Evolutionary conservation across 2,113 vertebrate species (phyloP), one percentile per base, ranked within the genome.

Genomic region (Pampusana beccarii): DNA sequence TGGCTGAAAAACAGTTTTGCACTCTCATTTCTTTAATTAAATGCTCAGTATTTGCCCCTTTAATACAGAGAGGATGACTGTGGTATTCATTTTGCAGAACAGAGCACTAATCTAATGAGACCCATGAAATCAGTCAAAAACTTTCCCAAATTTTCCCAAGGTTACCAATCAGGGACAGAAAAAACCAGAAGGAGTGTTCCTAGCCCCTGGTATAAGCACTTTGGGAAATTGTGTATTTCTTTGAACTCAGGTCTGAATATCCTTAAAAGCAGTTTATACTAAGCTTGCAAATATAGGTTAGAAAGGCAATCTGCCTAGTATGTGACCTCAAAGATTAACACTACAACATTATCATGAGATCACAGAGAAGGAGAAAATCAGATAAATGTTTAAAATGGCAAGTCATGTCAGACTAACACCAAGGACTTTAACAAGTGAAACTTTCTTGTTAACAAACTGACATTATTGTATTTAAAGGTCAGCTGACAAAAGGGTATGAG

Each of bases 391-490:
- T 93, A 74, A 95, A 97, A 97, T 92, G 88, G 74, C 80, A 95
- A 95, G 57, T 92, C 75, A 73, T 73, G 75, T 93, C 93, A 94
- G 78, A 91, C 71, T 90, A 96, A 95, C 85, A 65, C 86, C 64
- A 83, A 93, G 14, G 70, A 93, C 69, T 93, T 93, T 77, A 96
- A 94, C 40, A 93, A 95, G 96, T 92, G 74, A 56, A 93, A 88
- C 80, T 87, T 95, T 83, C 91, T 89, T 95, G 88, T 95, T 97
- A 96, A 97, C 91, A 94, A 97, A 97, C 69, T 82, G 74, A 92
- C 88, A 61, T 92, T 95, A 93, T 64, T 97, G 16, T 91, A 94
- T 92, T 92, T 97, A 97, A 97, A 98, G 90, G 95, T 97, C 97
- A 97, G 94, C 81, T 88, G 94, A 72, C 71, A 83, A 91, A 97